Percentiles rank a stretch among this genome's conserved stretches.
Evolutionary conservation across 2,888 invertebrate species (phyloP).

Genomic region (Cantharis lateralis): DNA sequence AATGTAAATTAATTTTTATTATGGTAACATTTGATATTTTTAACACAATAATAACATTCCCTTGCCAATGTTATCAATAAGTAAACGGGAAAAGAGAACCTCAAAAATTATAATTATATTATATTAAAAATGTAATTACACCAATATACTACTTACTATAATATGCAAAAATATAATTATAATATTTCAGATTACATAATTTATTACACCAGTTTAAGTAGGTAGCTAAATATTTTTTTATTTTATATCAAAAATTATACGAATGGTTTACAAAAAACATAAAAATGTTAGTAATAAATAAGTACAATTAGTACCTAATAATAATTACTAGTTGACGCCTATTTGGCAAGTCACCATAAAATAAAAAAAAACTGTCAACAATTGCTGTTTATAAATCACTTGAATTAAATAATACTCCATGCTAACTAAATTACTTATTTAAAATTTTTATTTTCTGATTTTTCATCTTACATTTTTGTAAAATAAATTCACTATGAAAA

Average conservation of each 20-base stretch:
- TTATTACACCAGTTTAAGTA: no score
- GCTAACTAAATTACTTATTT: background rate
- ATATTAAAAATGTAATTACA: no score
- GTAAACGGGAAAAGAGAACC: background rate
- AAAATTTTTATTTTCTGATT: background rate
- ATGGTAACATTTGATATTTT: background rate
- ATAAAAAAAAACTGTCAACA: background rate
- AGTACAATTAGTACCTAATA: background rate
- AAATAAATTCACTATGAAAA: background rate
- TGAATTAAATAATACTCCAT: background rate
- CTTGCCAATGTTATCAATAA: background rate
- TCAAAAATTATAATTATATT: no score
- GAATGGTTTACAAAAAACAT: background rate
- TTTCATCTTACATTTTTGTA: background rate
- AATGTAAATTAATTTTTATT: background rate
- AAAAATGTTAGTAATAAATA: background rate
- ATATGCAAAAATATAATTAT: no score
- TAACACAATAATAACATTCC: background rate
- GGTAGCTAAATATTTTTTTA: no score
- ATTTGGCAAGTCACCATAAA: background rate
- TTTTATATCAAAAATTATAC: background rate
- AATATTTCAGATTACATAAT: no score
- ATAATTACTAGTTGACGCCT: background rate
- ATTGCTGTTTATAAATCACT: background rate
- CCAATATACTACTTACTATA: no score